A percentile compares a stretch with the other conserved stretches of the same genome.
These are phyloP conservation scores for Stichopus horrens DNA, from an alignment of 53 echinoderm and acorn worm genomes.

Conservation along the genomic window DNA sequence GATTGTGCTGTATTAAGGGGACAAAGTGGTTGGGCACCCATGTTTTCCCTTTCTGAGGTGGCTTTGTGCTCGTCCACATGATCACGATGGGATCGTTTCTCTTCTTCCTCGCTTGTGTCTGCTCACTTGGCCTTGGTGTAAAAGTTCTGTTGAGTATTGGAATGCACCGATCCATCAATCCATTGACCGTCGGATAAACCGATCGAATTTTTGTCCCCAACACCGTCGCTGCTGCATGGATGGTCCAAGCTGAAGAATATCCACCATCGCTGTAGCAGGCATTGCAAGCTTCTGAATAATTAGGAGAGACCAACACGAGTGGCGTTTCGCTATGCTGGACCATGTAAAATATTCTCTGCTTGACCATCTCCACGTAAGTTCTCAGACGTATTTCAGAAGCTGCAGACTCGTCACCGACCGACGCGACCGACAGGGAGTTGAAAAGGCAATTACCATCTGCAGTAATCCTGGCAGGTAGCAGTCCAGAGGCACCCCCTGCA, in stretches of 20 bases:
- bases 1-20: not conserved
- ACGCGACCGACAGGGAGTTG: conserved; percentile 46
- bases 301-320: conserved; percentile 24
- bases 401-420: conserved; percentile 47
- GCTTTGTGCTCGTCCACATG: not conserved
- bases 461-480: conserved; percentile 11
- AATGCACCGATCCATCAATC: not conserved
- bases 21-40: not conserved
- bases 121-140: not conserved
- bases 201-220: not conserved
- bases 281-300: conserved; percentile 26
- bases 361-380: conserved; percentile 49
- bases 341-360: conserved; percentile 1
- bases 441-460: conserved; percentile 58
- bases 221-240: conserved; percentile 48
- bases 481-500: not conserved
- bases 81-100: not conserved
- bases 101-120: not conserved
- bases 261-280: conserved; percentile 37
- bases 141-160: not conserved
- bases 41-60: not conserved
- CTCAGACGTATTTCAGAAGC: conserved; percentile 49
- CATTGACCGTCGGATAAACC: conserved; percentile 49
- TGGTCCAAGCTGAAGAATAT: conserved; percentile 59
- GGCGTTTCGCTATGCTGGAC: not conserved